Percentiles rank a stretch among this genome's conserved stretches.
phyloP scores from a whole-genome alignment of 2,797 vertebrate genomes.

The Echeneis naucrates region DNA sequence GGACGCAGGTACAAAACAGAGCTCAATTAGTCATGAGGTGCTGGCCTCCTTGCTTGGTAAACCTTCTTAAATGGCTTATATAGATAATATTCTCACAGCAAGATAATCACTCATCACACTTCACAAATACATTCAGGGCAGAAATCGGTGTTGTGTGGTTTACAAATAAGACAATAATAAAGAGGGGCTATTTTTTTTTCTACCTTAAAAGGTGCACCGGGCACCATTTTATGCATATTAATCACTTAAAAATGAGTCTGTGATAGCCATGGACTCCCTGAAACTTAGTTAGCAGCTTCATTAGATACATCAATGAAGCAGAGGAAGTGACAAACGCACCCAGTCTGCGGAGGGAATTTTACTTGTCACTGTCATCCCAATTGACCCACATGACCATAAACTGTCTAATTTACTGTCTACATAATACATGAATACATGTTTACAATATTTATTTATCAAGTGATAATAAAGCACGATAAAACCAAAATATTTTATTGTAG shows the following conservation, averaged over 20 bases:
- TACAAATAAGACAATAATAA: constrained; percentile 19
- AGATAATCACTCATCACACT: constrained; percentile 30
- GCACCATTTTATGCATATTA: constrained; percentile 13
- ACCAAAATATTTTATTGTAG: no score
- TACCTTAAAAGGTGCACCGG: constrained; percentile 15
- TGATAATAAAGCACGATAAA: no score
- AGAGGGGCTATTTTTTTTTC: constrained; percentile 31
- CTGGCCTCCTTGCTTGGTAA: constrained; percentile 14
- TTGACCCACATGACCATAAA: no score
- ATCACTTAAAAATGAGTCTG: constrained; percentile 11
- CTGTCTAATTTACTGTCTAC: no score
- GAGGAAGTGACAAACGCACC: background rate
- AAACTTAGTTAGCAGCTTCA: background rate
- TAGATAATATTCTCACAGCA: constrained; percentile 23
- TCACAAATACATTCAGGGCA: constrained; percentile 16
- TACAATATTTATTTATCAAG: no score
- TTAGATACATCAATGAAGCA: background rate
- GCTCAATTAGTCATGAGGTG: constrained; percentile 52
- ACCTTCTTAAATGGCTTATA: constrained; percentile 18
- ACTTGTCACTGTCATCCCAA: background rate
- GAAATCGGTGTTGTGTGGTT: background rate
- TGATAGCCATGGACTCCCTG: background rate
- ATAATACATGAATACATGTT: no score
- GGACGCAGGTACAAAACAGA: constrained; percentile 18
- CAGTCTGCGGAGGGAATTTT: no score